Percentiles rank a stretch among this genome's conserved stretches.
Conservation (phyloP, 2,888 invertebrate species). For the Arctia plantaginis region DNA sequence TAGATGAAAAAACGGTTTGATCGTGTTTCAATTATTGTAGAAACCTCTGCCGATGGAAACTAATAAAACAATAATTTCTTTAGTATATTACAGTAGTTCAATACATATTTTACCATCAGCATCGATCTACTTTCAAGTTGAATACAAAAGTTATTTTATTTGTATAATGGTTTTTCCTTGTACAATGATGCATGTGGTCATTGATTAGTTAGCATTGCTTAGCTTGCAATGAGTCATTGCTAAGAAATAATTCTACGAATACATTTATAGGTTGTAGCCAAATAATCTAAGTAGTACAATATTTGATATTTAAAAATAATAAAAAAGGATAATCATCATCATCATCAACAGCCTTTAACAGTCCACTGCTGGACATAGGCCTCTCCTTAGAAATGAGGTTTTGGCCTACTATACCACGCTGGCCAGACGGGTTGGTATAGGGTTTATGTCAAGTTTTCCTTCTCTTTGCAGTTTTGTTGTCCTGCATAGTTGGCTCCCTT, state of each 20-base stretch:
- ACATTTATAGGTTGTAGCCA: background rate
- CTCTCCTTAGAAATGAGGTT: no score
- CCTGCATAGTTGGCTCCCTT: no score
- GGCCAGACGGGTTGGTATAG: no score
- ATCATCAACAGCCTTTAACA: no score
- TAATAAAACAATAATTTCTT: background rate
- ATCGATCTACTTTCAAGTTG: background rate
- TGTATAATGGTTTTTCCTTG: background rate
- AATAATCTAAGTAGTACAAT: conserved; percentile 1
- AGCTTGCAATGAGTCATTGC: background rate
- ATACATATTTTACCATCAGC: background rate
- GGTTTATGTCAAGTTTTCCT: no score
- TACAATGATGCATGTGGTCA: background rate
- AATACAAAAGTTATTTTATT: background rate
- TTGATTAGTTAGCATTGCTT: no score
- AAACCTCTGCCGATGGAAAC: no score
- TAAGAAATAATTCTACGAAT: background rate
- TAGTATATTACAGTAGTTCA: background rate
- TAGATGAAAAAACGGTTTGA: no score
- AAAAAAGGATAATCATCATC: no score
- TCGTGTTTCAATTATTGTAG: background rate
- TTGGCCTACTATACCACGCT: no score
- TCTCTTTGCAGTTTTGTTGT: no score
- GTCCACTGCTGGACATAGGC: no score
- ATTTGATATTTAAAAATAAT: background rate